Base-by-base conservation (phyloP, 2,797 vertebrate species). In the Craterocephalus amniculus region DNA sequence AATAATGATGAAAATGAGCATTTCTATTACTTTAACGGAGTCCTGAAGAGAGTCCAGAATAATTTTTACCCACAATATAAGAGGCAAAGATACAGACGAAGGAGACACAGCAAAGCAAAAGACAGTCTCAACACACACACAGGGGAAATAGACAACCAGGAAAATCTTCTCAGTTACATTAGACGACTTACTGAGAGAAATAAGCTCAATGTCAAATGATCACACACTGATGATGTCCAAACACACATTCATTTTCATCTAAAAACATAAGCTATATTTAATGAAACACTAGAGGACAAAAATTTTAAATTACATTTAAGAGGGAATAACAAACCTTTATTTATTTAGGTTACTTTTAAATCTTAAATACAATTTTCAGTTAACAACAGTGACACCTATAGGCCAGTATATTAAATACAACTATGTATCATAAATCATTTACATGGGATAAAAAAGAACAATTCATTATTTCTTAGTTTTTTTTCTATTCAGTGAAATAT, bases 11-110 rank as follows among this genome's bases (percentile, higher is more conserved):
- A 69, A 20, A 32, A 75, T 0, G 7, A 72, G 26, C 86, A 88
- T 32, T 89, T 88, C 69, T 90, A 88, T 65, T 88, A 84, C 45
- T 83, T 85, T 49, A 74, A 89, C 0, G 85, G 88, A 6, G 55
- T 72, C 0, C 0, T 83, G 57, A 90, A 51, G 52, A 79, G 60
- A 55, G 86, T 83, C 58, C 32, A 14, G 52, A 63, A 26, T 29
- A 36, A 76, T 58, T 58, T 9, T 29, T 49, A 58, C 4, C 35
- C 54, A 18, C 12, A n/a, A 6, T 7, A 14, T 38, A 11, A 1
- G 11, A 62, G 51, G 45, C n/a, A 32, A 26, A 32, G 8, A 6
- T 36, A 18, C 27, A 58, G 59, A 32, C 40, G n/a, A 34, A 31
- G 16, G 32, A 63, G 60, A 16, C 16, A 31, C 2, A 6, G 34